Percentiles rank a stretch among this genome's conserved stretches.
These are phyloP conservation scores for Prosopocoilus inquinatus DNA, from an alignment of 2,888 invertebrate genomes.

Conservation along the genomic window DNA sequence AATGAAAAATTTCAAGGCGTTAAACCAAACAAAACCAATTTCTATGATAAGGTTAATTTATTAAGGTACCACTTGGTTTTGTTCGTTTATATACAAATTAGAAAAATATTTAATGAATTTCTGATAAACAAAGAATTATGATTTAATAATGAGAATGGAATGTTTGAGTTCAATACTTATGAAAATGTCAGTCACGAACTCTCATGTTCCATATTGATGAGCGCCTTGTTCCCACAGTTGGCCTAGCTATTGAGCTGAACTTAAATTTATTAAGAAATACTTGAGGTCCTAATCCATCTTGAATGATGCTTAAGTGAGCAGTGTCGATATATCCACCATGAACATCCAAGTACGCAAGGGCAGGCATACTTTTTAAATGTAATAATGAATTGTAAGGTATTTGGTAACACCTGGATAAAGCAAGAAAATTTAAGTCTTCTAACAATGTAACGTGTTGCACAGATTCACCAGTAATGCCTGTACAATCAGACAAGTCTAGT, in stretches of 20 bases:
- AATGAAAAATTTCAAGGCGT: no score
- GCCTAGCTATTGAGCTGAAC: constrained; percentile 84
- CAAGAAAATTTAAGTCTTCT: constrained; percentile 69
- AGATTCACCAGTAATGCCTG: constrained; percentile 63
- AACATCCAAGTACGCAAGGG: constrained; percentile 74
- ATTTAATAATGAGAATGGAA: background rate
- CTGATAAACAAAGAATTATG: no score
- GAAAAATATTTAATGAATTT: no score
- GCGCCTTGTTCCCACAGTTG: constrained; percentile 82
- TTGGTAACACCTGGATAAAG: constrained; percentile 78
- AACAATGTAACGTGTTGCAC: constrained; percentile 60
- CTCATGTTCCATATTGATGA: constrained; percentile 86
- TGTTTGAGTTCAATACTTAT: background rate
- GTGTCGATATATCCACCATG: constrained; percentile 78
- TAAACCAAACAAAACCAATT: no score
- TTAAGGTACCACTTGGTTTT: no score
- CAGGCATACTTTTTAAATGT: constrained; percentile 61
- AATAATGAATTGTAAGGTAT: constrained; percentile 68
- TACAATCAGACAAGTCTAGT: constrained; percentile 87
- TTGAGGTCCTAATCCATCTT: constrained; percentile 55
- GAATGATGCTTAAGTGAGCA: constrained; percentile 54
- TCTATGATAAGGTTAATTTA: no score
- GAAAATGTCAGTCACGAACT: constrained; percentile 13
- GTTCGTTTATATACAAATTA: no score
- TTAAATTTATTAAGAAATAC: constrained; percentile 72